These are phyloP conservation scores for Gasterosteus nipponicus DNA, from an alignment of 2,113 vertebrate species.

Conservation along the genomic window DNA sequence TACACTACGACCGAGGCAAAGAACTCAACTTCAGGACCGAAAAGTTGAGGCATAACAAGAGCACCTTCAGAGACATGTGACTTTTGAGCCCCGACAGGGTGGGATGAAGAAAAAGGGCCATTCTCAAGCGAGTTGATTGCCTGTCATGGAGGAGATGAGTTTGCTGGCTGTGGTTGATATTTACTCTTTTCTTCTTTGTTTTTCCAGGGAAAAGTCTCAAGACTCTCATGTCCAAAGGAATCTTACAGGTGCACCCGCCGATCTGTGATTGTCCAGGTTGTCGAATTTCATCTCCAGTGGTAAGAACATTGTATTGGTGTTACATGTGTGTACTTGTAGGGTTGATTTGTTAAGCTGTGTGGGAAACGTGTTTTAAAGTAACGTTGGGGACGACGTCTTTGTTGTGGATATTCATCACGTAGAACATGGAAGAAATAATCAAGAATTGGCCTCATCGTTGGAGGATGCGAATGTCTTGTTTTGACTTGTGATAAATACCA, in stretches of 20 bases:
- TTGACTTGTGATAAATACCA: background rate
- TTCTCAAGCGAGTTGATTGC: background rate
- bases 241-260: conserved; percentile 99
- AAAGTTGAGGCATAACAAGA: conserved; percentile 3
- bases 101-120: background rate
- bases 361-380: background rate
- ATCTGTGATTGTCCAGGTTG: conserved; percentile 99
- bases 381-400: background rate
- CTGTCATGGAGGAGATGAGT: conserved; percentile 9
- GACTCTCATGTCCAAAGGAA: conserved; percentile 99
- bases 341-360: background rate
- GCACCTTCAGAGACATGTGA: background rate
- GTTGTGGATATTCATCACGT: background rate
- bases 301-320: conserved; percentile 79
- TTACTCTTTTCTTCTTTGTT: conserved; percentile 32
- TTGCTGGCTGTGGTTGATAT: background rate
- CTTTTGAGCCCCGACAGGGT: conserved; percentile 3
- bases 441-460: background rate
- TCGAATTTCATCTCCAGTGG: conserved; percentile 99
- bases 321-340: background rate
- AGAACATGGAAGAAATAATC: background rate
- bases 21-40: conserved; percentile 11
- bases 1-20: conserved; percentile 11
- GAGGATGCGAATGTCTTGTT: background rate
- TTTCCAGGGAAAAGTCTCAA: conserved; percentile 97